Percentiles rank a stretch among this genome's conserved stretches.
phyloP scores from a whole-genome alignment of 2,113 vertebrate species.

The Galbula dea region DNA sequence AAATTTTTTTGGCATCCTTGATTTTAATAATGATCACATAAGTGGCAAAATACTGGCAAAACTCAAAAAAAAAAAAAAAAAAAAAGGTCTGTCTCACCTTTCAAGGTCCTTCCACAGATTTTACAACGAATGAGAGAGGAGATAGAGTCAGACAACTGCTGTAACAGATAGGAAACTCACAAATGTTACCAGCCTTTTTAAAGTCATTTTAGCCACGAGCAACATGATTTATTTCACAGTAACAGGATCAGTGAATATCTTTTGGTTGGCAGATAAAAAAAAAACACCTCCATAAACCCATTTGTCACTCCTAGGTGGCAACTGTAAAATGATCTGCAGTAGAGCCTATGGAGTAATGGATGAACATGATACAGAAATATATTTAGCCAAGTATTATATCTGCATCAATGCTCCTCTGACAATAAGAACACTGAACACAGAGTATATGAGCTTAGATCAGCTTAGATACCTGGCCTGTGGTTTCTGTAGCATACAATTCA shows the following conservation, averaged over 20 bases:
- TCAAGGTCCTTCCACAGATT: neutral
- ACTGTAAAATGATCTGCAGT: neutral
- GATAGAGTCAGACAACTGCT: conserved; percentile 4
- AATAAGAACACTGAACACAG: neutral
- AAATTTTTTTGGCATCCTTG: neutral
- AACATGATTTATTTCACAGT: neutral
- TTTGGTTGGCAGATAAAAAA: neutral
- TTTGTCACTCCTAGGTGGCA: neutral
- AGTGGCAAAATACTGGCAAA: neutral
- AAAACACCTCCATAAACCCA: neutral
- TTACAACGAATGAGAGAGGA: neutral
- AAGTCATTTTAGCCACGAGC: neutral
- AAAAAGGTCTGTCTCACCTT: neutral
- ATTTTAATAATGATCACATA: neutral
- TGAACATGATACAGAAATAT: neutral
- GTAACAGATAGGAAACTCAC: neutral
- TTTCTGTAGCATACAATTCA: neutral
- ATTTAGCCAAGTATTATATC: neutral
- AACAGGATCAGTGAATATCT: neutral
- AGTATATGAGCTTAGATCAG: neutral
- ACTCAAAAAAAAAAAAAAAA: neutral
- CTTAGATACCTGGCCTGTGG: neutral
- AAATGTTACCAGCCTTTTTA: neutral
- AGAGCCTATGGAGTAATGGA: neutral
- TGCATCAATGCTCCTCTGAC: neutral